phyloP scores from a whole-genome alignment of 2,888 invertebrate species.

The Dicyrtomina minuta region DNA sequence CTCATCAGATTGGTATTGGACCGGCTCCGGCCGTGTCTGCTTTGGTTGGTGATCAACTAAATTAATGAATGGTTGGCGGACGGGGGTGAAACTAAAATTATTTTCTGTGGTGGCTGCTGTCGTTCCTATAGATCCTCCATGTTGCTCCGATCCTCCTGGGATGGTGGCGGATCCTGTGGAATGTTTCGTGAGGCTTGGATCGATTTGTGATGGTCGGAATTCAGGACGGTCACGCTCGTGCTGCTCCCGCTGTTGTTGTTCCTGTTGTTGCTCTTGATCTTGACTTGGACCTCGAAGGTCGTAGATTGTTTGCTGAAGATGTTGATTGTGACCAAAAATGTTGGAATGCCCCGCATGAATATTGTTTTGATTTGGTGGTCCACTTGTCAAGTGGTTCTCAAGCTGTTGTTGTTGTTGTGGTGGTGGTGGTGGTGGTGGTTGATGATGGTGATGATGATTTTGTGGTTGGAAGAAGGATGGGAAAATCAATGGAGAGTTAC shows the following conservation, averaged over 20 bases:
- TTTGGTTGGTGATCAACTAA: too few relatives aligned
- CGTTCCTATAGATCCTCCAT: too few relatives aligned
- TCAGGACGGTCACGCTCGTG: neutral
- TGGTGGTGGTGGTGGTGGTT: conserved; percentile 30
- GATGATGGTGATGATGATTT: conserved; percentile 33
- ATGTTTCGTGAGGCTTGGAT: conserved; percentile 36
- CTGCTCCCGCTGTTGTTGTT: neutral
- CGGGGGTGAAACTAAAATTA: conserved; percentile 25
- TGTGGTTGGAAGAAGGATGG: conserved; percentile 45
- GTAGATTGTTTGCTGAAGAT: conserved; percentile 43
- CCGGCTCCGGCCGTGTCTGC: conserved; percentile 5
- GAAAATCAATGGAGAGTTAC: conserved; percentile 47
- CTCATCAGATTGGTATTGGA: neutral
- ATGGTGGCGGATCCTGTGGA: neutral
- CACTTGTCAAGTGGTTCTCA: neutral
- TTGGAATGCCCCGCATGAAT: conserved; percentile 26
- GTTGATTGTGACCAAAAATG: conserved; percentile 51
- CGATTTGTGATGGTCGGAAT: conserved; percentile 49
- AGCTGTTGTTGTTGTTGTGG: neutral
- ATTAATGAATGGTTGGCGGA: conserved; percentile 19
- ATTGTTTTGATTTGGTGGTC: conserved; percentile 7
- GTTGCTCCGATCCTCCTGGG: too few relatives aligned
- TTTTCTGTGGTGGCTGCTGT: conserved; percentile 19
- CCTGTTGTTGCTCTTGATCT: neutral
- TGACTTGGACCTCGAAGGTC: conserved; percentile 31